Base-by-base conservation (phyloP, 2,797 vertebrate genomes). In the Smutsia temminckii region DNA sequence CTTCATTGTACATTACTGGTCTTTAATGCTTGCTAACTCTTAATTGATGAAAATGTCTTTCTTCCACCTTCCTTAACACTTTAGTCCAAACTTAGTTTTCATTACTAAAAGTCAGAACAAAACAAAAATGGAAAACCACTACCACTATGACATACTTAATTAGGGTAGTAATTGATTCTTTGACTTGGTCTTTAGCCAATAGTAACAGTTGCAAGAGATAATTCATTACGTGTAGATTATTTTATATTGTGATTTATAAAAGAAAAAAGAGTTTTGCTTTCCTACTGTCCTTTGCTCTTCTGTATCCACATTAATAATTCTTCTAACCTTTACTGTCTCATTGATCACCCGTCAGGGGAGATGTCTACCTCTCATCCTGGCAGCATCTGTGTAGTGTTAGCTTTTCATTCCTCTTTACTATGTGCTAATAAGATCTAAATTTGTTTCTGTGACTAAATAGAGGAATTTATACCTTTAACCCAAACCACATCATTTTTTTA, bases 371-470 rank as follows among this genome's bases (percentile, higher is more conserved):
- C 40, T 46, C 18, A 40, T 37, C 37, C 68, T 74, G 27, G 29
- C 69, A 13, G 63, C 53, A 51, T 87, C 75, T 6, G 0, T 32
- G 14, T 5, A 21, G 34, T 11, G 6, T 40, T 5, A 1, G 20
- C 12, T 66, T 51, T 72, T 34, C 75, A 55, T 88, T 51, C 34
- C 37, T 71, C 32, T 66, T 91, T 34, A 18, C 29, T 10, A 0
- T 51, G 46, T 29, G 17, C 61, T 68, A 10, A 37, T 14, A 46
- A 57, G 64, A 34, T 29, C 59, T 61, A 51, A 51, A 55, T 87
- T 91, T 80, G 81, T 66, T 79, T 87, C 74, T 94, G 29, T 85
- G 83, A 84, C 87, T 84, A 94, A 94, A 69, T n/a, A 72, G 75
- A 34, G 13, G 42, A 66, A 53, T 94, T 57, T 77, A 68, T 87